A percentile compares a stretch with the other conserved stretches of the same genome.
Evolutionary conservation across 2,113 vertebrate species (phyloP).

Genomic region (Electrona antarctica): DNA sequence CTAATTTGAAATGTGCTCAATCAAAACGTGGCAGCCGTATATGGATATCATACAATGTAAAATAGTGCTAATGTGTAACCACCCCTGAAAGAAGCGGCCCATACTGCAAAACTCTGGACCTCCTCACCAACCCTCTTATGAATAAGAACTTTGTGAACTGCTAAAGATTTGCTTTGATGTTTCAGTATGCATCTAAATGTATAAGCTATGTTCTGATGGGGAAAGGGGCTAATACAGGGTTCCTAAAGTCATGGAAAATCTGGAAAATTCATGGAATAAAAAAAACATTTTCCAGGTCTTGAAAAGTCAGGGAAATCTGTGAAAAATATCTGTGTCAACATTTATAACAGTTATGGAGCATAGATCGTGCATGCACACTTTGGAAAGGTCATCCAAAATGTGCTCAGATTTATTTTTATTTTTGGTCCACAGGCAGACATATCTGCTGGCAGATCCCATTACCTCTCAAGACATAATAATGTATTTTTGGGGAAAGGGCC

Average conservation of each 20-base stretch:
- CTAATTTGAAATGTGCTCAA: conserved; percentile 4
- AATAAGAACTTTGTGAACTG: conserved; percentile 22
- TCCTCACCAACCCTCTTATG: conserved; percentile 4
- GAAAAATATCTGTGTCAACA: no score
- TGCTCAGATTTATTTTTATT: no score
- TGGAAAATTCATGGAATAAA: neutral
- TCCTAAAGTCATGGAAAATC: neutral
- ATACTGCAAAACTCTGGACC: neutral
- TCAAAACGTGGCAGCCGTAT: neutral
- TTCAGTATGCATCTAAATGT: neutral
- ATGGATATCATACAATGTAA: conserved; percentile 25
- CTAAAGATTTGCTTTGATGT: conserved; percentile 39
- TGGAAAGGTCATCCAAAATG: no score
- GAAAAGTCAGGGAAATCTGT: conserved; percentile 42
- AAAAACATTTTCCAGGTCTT: no score
- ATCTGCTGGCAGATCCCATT: no score
- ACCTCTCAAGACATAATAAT: no score
- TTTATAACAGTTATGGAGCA: no score
- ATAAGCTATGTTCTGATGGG: no score
- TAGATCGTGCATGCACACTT: no score
- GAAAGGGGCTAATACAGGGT: neutral
- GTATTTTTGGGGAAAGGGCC: no score
- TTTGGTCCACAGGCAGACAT: no score
- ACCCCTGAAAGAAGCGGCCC: neutral
- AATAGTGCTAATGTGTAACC: conserved; percentile 8